Evolutionary conservation across 2,797 vertebrate genomes (phyloP).

Genomic region (Champsocephalus esox): DNA sequence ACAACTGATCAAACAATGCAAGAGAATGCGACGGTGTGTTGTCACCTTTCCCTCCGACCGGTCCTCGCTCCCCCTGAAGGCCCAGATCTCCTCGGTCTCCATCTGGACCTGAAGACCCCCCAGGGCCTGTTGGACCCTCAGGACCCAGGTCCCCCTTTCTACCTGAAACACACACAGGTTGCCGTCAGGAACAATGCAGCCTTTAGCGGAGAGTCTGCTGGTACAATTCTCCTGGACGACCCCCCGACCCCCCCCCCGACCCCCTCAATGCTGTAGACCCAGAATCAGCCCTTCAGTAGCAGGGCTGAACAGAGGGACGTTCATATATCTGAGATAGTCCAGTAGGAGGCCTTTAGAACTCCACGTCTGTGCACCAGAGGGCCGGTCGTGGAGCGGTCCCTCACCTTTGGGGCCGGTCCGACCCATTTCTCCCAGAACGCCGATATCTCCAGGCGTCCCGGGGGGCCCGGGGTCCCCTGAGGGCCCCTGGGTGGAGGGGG

Average conservation of each 20-base stretch:
- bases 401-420: slow-evolving; percentile 71
- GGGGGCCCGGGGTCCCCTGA: slow-evolving; percentile 60
- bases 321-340: no score
- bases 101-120: slow-evolving; percentile 52
- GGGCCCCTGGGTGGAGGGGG: not conserved
- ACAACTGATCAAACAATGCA: no score
- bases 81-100: slow-evolving; percentile 71
- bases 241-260: no score
- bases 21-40: no score
- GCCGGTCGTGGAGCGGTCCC: not conserved
- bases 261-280: no score
- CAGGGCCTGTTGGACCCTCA: slow-evolving; percentile 6
- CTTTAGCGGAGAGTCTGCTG: no score
- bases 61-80: slow-evolving; percentile 60
- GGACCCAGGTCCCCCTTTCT: slow-evolving; percentile 65
- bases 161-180: slow-evolving; percentile 65
- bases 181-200: no score
- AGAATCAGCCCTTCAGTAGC: no score
- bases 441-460: slow-evolving; percentile 63
- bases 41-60: slow-evolving; percentile 71
- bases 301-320: no score
- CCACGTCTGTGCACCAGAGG: no score
- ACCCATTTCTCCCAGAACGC: slow-evolving; percentile 60
- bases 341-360: no score
- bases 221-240: no score